Evolutionary conservation across 2,797 vertebrate species (phyloP).

Genomic region (Crenichthys baileyi): DNA sequence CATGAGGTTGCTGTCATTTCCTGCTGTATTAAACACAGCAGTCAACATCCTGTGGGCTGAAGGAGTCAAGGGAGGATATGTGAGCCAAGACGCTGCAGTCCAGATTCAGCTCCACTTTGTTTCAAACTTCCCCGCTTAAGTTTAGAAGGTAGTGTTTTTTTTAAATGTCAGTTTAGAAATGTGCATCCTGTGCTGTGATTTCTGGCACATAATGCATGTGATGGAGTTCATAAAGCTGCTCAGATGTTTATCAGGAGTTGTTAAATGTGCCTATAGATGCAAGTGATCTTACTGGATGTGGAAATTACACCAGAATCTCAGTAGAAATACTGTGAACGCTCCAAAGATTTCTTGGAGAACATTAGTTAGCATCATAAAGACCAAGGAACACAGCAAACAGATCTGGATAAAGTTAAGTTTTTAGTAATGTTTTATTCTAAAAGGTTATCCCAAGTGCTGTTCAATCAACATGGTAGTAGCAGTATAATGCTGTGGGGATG

Average conservation of each 20-base stretch:
- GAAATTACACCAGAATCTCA: slow-evolving; percentile 32
- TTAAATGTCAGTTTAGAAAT: slow-evolving; percentile 39
- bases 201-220: slow-evolving; percentile 28
- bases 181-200: slow-evolving; percentile 65
- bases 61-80: slow-evolving; percentile 59
- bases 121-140: slow-evolving; percentile 60
- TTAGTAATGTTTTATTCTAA: not conserved
- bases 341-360: not conserved
- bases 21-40: slow-evolving; percentile 50
- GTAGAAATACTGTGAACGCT: too few relatives aligned
- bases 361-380: not conserved
- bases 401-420: not conserved
- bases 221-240: slow-evolving; percentile 57
- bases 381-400: not conserved
- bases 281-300: slow-evolving; percentile 70
- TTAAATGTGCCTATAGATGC: slow-evolving; percentile 41
- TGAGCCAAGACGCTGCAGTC: slow-evolving; percentile 35
- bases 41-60: slow-evolving; percentile 67
- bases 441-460: not conserved
- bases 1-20: slow-evolving; percentile 65
- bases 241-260: slow-evolving; percentile 66
- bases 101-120: slow-evolving; percentile 56
- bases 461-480: not conserved
- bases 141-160: slow-evolving; percentile 37
- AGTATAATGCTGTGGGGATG: not conserved